Percentiles rank a stretch among this genome's conserved stretches.
Conservation (phyloP, 2,888 invertebrate genomes). For the Polyommatus icarus region DNA sequence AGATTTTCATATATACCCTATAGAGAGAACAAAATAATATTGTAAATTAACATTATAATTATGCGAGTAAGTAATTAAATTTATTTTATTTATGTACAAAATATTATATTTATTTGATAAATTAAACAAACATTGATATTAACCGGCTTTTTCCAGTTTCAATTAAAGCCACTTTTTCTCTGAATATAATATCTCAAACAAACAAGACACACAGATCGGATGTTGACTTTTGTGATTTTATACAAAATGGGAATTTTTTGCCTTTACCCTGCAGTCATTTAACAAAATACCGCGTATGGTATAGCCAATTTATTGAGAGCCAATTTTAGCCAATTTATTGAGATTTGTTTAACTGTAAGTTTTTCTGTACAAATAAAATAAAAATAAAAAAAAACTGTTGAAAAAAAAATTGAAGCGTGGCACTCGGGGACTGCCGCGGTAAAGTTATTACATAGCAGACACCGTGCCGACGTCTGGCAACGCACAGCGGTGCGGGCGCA, state of each 20-base stretch:
- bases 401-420: not conserved
- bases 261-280: not conserved
- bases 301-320: too few relatives aligned
- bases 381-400: too few relatives aligned
- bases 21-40: not conserved
- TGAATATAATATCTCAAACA: not conserved
- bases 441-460: too few relatives aligned
- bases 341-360: too few relatives aligned
- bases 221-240: not conserved
- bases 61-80: not conserved
- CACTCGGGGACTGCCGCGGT: not conserved
- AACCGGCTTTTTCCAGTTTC: not conserved
- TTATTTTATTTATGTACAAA: not conserved
- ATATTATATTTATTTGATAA: not conserved
- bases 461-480: too few relatives aligned
- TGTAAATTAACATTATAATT: too few relatives aligned
- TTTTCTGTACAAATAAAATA: too few relatives aligned
- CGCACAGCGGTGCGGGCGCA: too few relatives aligned
- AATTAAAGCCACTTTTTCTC: constrained; percentile 6
- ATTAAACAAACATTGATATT: not conserved
- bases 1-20: too few relatives aligned
- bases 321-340: too few relatives aligned
- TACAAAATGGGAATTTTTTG: not conserved
- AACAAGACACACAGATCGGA: not conserved
- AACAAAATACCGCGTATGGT: too few relatives aligned